Evolutionary conservation across 2,113 vertebrate species (phyloP).

Genomic region (Antechinus stuartii): DNA sequence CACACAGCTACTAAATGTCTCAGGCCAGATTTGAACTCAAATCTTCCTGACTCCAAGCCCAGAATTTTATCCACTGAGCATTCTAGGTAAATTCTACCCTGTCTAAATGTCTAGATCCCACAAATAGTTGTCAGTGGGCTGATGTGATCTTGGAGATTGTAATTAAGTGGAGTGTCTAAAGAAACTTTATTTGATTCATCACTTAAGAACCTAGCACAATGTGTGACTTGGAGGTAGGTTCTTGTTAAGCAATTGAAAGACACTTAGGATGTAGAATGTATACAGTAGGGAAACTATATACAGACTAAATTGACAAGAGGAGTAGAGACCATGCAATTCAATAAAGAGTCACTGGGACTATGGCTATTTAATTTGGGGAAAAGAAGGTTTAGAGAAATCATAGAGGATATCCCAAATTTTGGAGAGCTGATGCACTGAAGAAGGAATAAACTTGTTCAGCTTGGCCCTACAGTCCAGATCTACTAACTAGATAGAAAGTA

Average conservation of each 20-base stretch:
- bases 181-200: neutral
- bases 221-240: neutral
- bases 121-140: neutral
- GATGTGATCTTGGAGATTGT: neutral
- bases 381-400: neutral
- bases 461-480: no score
- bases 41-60: no score
- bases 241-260: neutral
- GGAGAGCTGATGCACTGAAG: neutral
- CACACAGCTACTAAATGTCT: no score
- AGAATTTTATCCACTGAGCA: no score
- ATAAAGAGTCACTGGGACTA: neutral
- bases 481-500: neutral
- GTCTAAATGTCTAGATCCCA: neutral
- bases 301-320: neutral
- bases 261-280: neutral
- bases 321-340: neutral
- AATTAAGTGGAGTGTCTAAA: neutral
- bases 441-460: neutral
- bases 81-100: no score
- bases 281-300: neutral
- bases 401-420: neutral
- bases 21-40: no score
- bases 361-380: neutral
- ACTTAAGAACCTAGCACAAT: no score